Percentiles rank a stretch among this genome's conserved stretches.
phyloP scores from a whole-genome alignment of 2,797 vertebrate genomes.

The Nannoperca obscura region DNA sequence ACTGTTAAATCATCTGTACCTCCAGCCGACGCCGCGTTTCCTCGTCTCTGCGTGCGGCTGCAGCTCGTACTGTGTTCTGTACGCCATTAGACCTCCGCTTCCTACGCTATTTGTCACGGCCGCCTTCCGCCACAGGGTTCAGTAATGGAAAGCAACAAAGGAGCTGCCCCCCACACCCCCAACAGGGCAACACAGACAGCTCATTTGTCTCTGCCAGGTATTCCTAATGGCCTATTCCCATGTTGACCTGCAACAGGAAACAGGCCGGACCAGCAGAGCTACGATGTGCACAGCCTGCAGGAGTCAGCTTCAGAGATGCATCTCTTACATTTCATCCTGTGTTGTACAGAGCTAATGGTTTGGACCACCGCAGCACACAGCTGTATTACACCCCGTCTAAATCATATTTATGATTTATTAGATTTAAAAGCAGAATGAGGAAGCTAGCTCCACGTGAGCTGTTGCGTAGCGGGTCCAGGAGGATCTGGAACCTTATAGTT shows the following conservation, averaged over 20 bases:
- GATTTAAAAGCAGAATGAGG: too few species aligned
- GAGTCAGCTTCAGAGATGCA: background rate
- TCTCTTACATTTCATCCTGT: background rate
- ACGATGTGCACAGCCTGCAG: background rate
- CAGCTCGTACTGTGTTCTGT: background rate
- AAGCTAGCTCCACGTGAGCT: too few species aligned
- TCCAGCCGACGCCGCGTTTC: background rate
- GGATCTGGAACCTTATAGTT: background rate
- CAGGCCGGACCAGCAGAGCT: background rate
- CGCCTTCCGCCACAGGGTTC: slow-evolving; percentile 34
- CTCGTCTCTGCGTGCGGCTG: background rate
- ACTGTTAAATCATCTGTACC: slow-evolving; percentile 4
- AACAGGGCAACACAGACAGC: slow-evolving; percentile 30
- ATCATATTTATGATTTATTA: too few species aligned
- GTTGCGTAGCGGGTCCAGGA: too few species aligned
- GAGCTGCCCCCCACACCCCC: background rate
- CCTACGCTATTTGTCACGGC: slow-evolving; percentile 50
- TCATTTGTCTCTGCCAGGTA: slow-evolving; percentile 57
- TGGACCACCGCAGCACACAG: background rate
- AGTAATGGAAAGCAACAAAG: slow-evolving; percentile 51
- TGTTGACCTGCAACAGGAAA: background rate
- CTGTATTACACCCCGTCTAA: background rate
- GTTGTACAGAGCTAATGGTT: background rate
- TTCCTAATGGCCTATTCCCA: slow-evolving; percentile 10
- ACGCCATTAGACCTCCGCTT: slow-evolving; percentile 18